Evolutionary conservation across 2,888 invertebrate genomes (phyloP).

Genomic region (Brenthis ino): DNA sequence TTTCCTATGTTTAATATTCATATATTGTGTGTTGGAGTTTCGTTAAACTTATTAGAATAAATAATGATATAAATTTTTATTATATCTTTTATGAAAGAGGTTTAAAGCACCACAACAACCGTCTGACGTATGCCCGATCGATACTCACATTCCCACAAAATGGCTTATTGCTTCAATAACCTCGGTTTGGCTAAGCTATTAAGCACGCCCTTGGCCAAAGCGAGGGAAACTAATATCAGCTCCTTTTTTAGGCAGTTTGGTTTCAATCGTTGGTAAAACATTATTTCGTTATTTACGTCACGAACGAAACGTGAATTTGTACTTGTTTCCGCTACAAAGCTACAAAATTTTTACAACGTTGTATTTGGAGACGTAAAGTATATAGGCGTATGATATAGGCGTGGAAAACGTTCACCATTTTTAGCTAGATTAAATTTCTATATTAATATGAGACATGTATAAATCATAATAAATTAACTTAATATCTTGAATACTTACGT

Average conservation of each 20-base stretch:
- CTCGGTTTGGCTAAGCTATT: slow-evolving; percentile 36
- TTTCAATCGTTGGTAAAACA: slow-evolving; percentile 29
- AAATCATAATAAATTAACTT: too few species aligned
- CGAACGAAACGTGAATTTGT: neutral
- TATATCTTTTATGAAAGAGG: neutral
- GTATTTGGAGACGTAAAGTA: too few species aligned
- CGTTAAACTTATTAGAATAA: too few species aligned
- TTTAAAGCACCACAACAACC: neutral
- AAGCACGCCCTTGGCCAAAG: slow-evolving; percentile 24
- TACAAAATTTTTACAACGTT: neutral
- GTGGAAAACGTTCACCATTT: too few species aligned
- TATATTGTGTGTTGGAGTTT: too few species aligned
- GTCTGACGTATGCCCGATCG: slow-evolving; percentile 29
- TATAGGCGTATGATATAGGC: too few species aligned
- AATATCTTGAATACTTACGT: too few species aligned
- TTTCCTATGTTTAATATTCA: too few species aligned
- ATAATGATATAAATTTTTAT: too few species aligned
- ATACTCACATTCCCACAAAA: slow-evolving; percentile 34
- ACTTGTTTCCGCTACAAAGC: neutral
- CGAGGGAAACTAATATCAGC: slow-evolving; percentile 28
- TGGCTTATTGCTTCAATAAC: slow-evolving; percentile 36
- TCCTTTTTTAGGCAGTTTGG: slow-evolving; percentile 30
- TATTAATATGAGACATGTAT: too few species aligned
- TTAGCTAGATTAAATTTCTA: too few species aligned
- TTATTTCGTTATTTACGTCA: slow-evolving; percentile 15